Evolutionary conservation across 30 jellyfish, hydroid and myxozoan genomes (phyloP).

Genomic region (Turritopsis dohrnii): DNA sequence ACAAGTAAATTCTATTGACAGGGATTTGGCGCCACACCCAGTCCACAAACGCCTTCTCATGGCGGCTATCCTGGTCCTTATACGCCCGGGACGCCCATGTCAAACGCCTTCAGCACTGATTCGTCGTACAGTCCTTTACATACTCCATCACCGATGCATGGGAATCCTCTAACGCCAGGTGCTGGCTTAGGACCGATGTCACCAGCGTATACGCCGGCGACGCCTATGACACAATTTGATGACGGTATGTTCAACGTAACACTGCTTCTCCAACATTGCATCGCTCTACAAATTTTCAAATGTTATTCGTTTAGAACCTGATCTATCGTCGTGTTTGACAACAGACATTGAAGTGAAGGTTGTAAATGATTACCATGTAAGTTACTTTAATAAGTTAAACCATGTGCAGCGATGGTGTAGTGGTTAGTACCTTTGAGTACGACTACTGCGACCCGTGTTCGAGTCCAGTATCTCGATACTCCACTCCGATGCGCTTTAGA

Average conservation of each 20-base stretch:
- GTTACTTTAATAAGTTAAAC: no score
- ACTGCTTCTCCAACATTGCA: neutral
- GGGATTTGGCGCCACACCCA: constrained; percentile 96
- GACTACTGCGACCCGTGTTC: no score
- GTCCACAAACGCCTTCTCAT: constrained; percentile 98
- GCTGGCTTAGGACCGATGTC: constrained; percentile 95
- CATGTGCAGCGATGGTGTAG: no score
- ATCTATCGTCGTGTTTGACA: constrained; percentile 40
- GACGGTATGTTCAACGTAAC: constrained; percentile 83
- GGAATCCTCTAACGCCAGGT: constrained; percentile 98
- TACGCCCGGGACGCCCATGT: constrained; percentile 98
- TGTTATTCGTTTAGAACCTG: constrained; percentile 50
- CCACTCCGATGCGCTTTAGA: no score
- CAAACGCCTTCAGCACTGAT: constrained; percentile 83
- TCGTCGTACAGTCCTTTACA: constrained; percentile 87
- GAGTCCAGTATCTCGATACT: no score
- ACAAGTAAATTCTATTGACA: neutral
- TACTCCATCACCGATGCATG: constrained; percentile 94
- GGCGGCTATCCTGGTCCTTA: constrained; percentile 72
- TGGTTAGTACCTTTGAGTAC: no score
- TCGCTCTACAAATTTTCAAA: neutral
- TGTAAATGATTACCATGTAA: constrained; percentile 75
- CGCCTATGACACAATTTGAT: constrained; percentile 89
- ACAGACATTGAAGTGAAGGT: constrained; percentile 74
- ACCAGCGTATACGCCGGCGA: constrained; percentile 67